Evolutionary conservation across 1,140 invertebrate species (phyloP).

Genomic region (Drosophila obscura): DNA sequence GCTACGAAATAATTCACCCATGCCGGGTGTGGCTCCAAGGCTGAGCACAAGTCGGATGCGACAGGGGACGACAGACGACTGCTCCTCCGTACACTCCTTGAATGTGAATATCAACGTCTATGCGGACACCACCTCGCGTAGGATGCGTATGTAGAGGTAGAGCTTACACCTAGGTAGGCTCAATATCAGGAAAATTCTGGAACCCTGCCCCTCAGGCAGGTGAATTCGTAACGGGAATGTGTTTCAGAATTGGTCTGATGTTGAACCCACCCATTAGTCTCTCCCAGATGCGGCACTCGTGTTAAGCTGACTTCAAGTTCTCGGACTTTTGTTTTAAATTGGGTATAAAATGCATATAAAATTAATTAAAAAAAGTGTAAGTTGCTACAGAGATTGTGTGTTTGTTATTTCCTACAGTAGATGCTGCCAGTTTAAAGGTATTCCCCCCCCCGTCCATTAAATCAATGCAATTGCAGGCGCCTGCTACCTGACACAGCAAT

Average conservation of each 20-base stretch:
- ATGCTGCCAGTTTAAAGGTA: neutral
- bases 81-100: constrained; percentile 1
- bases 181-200: constrained; percentile 21
- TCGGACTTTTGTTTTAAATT: too few relatives aligned
- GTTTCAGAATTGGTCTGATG: too few relatives aligned
- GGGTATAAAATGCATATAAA: too few relatives aligned
- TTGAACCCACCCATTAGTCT: too few relatives aligned
- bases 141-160: constrained; percentile 37
- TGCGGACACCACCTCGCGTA: constrained; percentile 47
- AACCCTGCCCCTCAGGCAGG: neutral
- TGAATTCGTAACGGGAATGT: too few relatives aligned
- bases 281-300: too few relatives aligned
- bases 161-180: neutral
- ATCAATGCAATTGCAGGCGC: constrained; percentile 63
- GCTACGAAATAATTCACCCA: constrained; percentile 20
- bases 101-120: constrained; percentile 73
- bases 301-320: too few relatives aligned
- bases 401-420: neutral
- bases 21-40: neutral
- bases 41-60: neutral
- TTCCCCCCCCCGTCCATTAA: constrained; percentile 38
- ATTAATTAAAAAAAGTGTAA: too few relatives aligned
- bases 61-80: neutral
- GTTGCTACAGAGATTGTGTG: too few relatives aligned
- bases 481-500: constrained; percentile 29